phyloP scores from a whole-genome alignment of 1,140 invertebrate genomes.

The Aphaenogaster rudis region DNA sequence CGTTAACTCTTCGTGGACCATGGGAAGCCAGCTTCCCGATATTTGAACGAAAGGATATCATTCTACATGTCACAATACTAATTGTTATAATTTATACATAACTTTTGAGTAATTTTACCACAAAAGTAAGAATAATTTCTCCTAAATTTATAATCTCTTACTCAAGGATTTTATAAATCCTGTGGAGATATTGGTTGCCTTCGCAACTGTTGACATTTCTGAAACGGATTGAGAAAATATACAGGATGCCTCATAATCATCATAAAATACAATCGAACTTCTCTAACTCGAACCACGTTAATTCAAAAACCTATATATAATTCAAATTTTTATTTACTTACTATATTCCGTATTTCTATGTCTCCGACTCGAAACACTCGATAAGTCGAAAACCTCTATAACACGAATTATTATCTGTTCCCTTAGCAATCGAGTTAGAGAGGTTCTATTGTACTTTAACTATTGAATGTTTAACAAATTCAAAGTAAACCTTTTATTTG shows the following conservation, averaged over 20 bases:
- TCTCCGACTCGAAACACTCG: no score
- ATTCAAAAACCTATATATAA: no score
- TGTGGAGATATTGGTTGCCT: neutral
- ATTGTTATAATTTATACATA: slow-evolving; percentile 9
- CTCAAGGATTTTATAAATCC: slow-evolving; percentile 11
- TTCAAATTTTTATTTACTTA: no score
- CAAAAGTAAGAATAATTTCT: slow-evolving; percentile 3
- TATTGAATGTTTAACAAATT: slow-evolving; percentile 5
- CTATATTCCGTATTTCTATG: no score
- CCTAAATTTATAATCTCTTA: neutral
- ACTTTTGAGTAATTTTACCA: neutral
- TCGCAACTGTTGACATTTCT: neutral
- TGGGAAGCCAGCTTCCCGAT: slow-evolving; percentile 2
- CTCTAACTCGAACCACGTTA: no score
- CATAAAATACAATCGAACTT: neutral
- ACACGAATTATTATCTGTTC: no score
- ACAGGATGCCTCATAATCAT: neutral
- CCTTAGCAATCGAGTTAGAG: no score
- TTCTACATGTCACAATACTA: neutral
- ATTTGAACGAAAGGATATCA: slow-evolving; percentile 4
- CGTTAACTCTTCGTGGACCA: neutral
- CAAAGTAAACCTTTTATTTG: neutral
- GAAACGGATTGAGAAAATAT: slow-evolving; percentile 12
- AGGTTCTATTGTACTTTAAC: neutral
- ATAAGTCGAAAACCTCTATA: no score